These are phyloP conservation scores for Candidula unifasciata DNA, from an alignment of 2,888 invertebrate genomes.

Conservation along the genomic window DNA sequence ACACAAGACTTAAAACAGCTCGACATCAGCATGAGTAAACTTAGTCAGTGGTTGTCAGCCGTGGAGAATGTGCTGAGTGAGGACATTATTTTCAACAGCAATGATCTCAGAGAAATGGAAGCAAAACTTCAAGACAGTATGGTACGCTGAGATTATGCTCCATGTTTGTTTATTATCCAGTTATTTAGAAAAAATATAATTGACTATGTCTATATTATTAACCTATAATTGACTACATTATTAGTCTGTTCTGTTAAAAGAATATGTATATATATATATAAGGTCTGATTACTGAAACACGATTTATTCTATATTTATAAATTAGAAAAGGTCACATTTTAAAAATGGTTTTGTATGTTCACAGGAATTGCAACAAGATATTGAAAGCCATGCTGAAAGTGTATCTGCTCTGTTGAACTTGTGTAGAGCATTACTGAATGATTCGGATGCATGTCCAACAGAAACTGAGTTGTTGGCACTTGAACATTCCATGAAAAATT, in stretches of 20 bases:
- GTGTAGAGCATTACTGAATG: slow-evolving; percentile 76
- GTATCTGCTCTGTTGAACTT: slow-evolving; percentile 75
- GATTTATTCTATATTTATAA: too few relatives aligned
- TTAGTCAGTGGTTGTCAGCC: slow-evolving; percentile 73
- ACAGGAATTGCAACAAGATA: slow-evolving; percentile 74
- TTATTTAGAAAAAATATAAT: too few relatives aligned
- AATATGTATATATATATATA: too few relatives aligned
- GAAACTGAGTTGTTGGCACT: slow-evolving; percentile 71
- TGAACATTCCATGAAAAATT: slow-evolving; percentile 71
- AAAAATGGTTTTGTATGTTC: background rate
- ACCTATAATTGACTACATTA: too few relatives aligned
- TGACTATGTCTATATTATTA: too few relatives aligned
- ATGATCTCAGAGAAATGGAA: slow-evolving; percentile 69
- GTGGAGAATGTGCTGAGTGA: slow-evolving; percentile 72
- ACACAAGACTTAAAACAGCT: slow-evolving; percentile 74
- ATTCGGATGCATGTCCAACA: slow-evolving; percentile 76
- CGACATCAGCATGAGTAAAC: slow-evolving; percentile 74
- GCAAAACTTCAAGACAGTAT: slow-evolving; percentile 67
- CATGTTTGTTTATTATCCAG: background rate
- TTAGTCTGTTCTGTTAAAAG: too few relatives aligned
- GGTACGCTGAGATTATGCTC: slow-evolving; percentile 57
- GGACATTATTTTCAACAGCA: slow-evolving; percentile 68
- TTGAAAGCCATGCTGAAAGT: slow-evolving; percentile 75
- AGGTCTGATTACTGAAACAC: too few relatives aligned
- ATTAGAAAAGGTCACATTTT: background rate